A percentile compares a stretch with the other conserved stretches of the same genome.
phyloP scores from a whole-genome alignment of 2,113 vertebrate species.

The Euleptes europaea region DNA sequence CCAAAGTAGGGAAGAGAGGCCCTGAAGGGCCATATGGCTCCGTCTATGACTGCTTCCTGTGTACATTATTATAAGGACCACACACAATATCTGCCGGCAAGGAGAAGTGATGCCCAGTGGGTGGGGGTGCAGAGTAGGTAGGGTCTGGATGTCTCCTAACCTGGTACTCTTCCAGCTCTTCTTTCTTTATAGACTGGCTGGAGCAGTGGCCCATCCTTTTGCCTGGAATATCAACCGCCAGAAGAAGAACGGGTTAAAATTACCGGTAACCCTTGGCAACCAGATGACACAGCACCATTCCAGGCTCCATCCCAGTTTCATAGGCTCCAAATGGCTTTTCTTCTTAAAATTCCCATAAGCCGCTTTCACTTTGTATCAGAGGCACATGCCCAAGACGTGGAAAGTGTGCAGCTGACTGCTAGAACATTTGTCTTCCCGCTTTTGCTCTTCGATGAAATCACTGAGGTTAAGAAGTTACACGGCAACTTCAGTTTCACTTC shows the following conservation, averaged over 20 bases:
- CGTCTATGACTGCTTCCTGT: too few relatives aligned
- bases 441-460: background rate
- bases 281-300: too few relatives aligned
- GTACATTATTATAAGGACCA: background rate
- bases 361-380: background rate
- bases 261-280: background rate
- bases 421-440: background rate
- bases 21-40: too few relatives aligned
- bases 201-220: slow-evolving; percentile 54
- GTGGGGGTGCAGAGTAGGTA: background rate
- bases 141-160: slow-evolving; percentile 7
- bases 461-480: background rate
- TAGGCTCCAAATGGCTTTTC: background rate
- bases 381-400: background rate
- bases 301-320: background rate
- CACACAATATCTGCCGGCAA: background rate
- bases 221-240: background rate
- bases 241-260: background rate
- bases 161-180: slow-evolving; percentile 67
- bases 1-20: too few relatives aligned
- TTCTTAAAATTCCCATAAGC: background rate
- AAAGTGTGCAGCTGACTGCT: background rate
- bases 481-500: background rate
- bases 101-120: background rate
- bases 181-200: slow-evolving; percentile 54